Evolutionary conservation across 2,797 vertebrate genomes (phyloP).

Genomic region (Uromys caudimaculatus): DNA sequence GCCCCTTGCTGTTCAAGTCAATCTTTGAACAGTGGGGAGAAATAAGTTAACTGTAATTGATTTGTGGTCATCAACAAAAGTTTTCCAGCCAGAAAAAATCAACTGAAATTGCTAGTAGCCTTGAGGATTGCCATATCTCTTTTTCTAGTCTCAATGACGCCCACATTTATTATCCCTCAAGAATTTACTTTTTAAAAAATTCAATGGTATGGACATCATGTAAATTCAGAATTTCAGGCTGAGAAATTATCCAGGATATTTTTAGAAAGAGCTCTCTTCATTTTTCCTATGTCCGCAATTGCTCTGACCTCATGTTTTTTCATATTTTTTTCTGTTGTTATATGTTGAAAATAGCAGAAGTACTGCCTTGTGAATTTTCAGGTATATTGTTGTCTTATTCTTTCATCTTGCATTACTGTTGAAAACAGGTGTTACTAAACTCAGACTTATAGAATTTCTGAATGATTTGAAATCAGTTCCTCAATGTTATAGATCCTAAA

Average conservation of each 20-base stretch:
- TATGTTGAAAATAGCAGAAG: not conserved
- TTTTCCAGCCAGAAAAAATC: slow-evolving; percentile 78
- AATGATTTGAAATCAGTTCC: not conserved
- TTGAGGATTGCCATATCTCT: slow-evolving; percentile 53
- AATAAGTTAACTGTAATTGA: slow-evolving; percentile 83
- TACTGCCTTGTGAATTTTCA: not conserved
- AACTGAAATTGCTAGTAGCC: slow-evolving; percentile 67
- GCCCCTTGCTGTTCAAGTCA: slow-evolving; percentile 80
- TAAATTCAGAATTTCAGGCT: not conserved
- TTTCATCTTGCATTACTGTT: not conserved
- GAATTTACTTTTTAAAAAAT: not conserved
- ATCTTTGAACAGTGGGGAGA: slow-evolving; percentile 75
- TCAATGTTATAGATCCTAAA: not conserved
- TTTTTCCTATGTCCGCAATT: not conserved
- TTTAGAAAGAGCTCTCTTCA: not conserved
- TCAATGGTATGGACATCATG: not conserved
- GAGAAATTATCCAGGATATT: not conserved
- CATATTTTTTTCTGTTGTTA: not conserved
- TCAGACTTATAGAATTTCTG: not conserved
- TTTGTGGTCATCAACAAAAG: slow-evolving; percentile 76
- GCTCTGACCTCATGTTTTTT: not conserved
- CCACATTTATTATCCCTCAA: slow-evolving; percentile 9
- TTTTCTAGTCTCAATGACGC: slow-evolving; percentile 8
- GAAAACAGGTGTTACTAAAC: not conserved
- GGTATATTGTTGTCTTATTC: too few relatives aligned